These are phyloP conservation scores for Helogale parvula DNA, from an alignment of 2,113 vertebrate genomes.

Conservation along the genomic window DNA sequence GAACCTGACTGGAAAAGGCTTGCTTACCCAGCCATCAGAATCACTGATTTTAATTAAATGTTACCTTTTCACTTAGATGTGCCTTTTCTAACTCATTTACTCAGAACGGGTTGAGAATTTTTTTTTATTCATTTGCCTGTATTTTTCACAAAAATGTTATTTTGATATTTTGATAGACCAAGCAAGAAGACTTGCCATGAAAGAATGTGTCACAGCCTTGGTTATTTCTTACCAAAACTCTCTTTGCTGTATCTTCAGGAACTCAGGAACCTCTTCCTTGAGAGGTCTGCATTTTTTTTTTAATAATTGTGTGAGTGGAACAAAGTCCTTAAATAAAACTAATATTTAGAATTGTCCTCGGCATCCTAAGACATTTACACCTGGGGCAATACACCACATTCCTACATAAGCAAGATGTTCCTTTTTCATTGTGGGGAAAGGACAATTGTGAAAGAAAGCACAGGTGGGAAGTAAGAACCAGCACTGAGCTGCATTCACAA, in stretches of 20 bases:
- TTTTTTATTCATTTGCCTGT: background rate
- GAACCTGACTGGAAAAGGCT: background rate
- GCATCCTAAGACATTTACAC: conserved; percentile 2
- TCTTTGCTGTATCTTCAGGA: conserved; percentile 28
- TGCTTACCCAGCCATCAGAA: conserved; percentile 22
- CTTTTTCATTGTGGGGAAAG: background rate
- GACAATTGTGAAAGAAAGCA: background rate
- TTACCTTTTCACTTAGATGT: background rate
- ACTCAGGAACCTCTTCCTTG: background rate
- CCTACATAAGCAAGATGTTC: background rate
- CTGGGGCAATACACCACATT: background rate
- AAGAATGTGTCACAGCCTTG: background rate
- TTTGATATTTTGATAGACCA: conserved; percentile 24
- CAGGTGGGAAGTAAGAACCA: background rate
- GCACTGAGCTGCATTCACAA: background rate
- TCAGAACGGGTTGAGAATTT: conserved; percentile 4
- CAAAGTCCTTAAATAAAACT: conserved; percentile 25
- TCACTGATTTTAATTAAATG: conserved; percentile 15
- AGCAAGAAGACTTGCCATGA: background rate
- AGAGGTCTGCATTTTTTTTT: background rate
- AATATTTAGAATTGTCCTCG: conserved; percentile 6
- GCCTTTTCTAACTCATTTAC: background rate
- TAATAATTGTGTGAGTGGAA: background rate
- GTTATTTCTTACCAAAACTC: background rate
- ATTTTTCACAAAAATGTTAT: conserved; percentile 9